Percentiles rank a stretch among this genome's conserved stretches.
Evolutionary conservation across 2,888 invertebrate species (phyloP).

Genomic region (Dicyrtomina minuta): DNA sequence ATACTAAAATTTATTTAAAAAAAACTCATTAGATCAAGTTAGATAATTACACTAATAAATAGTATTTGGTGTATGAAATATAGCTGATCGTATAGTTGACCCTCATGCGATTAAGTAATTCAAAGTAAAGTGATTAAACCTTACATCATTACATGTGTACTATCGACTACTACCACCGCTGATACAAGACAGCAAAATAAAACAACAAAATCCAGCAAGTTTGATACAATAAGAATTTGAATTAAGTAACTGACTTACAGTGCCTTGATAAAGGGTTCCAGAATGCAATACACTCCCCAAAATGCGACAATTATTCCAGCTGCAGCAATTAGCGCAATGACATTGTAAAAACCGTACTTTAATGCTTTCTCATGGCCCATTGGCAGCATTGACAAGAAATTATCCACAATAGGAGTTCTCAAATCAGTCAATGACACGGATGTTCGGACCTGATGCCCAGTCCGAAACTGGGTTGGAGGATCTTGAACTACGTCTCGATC

Average conservation of each 20-base stretch:
- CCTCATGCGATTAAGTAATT: too few species aligned
- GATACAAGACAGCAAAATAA: too few species aligned
- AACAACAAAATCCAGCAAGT: too few species aligned
- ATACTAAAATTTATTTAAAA: conserved; percentile 59
- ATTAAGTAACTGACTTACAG: conserved; percentile 62
- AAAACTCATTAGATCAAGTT: neutral
- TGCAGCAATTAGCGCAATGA: conserved; percentile 76
- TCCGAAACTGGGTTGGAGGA: conserved; percentile 2
- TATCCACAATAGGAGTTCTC: conserved; percentile 48
- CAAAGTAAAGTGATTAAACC: too few species aligned
- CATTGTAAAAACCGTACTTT: conserved; percentile 88
- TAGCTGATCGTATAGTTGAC: too few species aligned
- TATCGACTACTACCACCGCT: neutral
- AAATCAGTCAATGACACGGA: conserved; percentile 24
- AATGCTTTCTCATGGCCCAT: conserved; percentile 84
- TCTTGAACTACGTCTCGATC: neutral
- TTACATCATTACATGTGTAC: neutral
- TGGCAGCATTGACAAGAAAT: conserved; percentile 59
- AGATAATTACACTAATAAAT: neutral
- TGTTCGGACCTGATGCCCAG: neutral
- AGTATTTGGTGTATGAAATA: too few species aligned
- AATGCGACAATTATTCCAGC: conserved; percentile 68
- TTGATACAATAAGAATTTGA: too few species aligned
- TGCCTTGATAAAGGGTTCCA: conserved; percentile 90
- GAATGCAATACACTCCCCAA: conserved; percentile 77